A percentile compares a stretch with the other conserved stretches of the same genome.
These are phyloP conservation scores for Epirrhoe tristata DNA, from an alignment of 2,888 invertebrate genomes.

Conservation along the genomic window DNA sequence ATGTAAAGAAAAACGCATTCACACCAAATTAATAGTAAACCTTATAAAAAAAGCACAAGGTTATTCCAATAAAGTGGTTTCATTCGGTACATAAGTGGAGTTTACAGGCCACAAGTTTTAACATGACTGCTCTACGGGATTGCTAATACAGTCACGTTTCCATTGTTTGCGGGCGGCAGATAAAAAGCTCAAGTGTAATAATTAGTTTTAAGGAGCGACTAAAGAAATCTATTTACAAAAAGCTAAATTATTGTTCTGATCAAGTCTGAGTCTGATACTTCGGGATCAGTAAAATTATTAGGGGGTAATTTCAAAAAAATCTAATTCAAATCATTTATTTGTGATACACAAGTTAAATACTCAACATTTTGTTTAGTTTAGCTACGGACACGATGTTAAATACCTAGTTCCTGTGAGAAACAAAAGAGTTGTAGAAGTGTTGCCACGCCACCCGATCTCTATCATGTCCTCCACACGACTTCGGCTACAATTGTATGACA, in stretches of 20 bases:
- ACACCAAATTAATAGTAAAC: no score
- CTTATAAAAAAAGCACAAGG: no score
- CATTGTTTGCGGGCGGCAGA: conserved; percentile 78
- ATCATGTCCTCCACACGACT: conserved; percentile 53
- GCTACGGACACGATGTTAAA: background rate
- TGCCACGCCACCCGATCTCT: conserved; percentile 50
- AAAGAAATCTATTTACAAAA: conserved; percentile 71
- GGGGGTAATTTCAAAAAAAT: background rate
- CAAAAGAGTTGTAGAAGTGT: conserved; percentile 23
- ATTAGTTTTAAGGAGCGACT: conserved; percentile 74
- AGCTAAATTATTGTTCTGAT: conserved; percentile 71
- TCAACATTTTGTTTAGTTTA: no score
- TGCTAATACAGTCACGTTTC: conserved; percentile 80
- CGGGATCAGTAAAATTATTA: background rate
- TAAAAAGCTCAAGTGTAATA: conserved; percentile 80
- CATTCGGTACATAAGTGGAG: background rate
- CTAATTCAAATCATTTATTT: no score
- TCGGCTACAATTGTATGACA: conserved; percentile 57
- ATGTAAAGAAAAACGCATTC: no score
- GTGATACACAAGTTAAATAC: no score
- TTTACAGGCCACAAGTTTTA: background rate
- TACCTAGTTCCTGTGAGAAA: conserved; percentile 12
- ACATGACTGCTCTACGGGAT: conserved; percentile 48
- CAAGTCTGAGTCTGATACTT: conserved; percentile 44
- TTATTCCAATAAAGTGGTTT: no score